phyloP scores from a whole-genome alignment of 2,797 vertebrate species.

The Danio kyathit region DNA sequence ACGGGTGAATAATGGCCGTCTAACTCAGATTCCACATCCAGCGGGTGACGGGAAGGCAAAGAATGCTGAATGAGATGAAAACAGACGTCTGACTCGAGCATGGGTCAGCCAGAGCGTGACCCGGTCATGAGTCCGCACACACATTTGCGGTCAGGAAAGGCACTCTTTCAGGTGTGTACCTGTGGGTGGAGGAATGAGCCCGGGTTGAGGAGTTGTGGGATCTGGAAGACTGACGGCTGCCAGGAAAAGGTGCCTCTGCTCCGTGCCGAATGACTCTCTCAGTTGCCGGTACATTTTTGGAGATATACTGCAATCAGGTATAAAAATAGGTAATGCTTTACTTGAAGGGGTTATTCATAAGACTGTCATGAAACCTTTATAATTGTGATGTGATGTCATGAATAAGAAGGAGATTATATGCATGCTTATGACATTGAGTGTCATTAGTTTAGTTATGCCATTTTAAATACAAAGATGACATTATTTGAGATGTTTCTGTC shows the following conservation, averaged over 20 bases:
- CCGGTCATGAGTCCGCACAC: conserved; percentile 23
- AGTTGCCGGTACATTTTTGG: conserved; percentile 92
- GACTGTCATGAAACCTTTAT: too few relatives aligned
- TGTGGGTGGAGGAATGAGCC: conserved; percentile 94
- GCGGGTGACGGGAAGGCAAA: not conserved
- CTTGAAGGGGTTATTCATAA: too few relatives aligned
- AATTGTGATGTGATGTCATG: too few relatives aligned
- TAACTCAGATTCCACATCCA: conserved; percentile 37
- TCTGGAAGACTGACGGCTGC: conserved; percentile 94
- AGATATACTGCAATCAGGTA: conserved; percentile 86
- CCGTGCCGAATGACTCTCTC: conserved; percentile 92
- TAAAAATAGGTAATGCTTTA: too few relatives aligned
- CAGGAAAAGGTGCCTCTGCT: conserved; percentile 91
- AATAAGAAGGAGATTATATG: too few relatives aligned
- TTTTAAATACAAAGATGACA: too few relatives aligned
- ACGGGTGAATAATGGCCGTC: conserved; percentile 20
- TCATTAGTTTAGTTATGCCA: too few relatives aligned
- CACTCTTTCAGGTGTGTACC: conserved; percentile 72
- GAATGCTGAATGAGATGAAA: conserved; percentile 55
- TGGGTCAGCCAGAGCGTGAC: conserved; percentile 30
- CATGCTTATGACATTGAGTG: too few relatives aligned
- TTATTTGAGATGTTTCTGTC: too few relatives aligned
- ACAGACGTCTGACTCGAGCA: conserved; percentile 15
- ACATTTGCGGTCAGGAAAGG: conserved; percentile 5
- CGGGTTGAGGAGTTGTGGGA: conserved; percentile 96